Evolutionary conservation across 2,888 invertebrate species (phyloP), one percentile per base, ranked within the genome.

Genomic region (Autographa pulchrina): DNA sequence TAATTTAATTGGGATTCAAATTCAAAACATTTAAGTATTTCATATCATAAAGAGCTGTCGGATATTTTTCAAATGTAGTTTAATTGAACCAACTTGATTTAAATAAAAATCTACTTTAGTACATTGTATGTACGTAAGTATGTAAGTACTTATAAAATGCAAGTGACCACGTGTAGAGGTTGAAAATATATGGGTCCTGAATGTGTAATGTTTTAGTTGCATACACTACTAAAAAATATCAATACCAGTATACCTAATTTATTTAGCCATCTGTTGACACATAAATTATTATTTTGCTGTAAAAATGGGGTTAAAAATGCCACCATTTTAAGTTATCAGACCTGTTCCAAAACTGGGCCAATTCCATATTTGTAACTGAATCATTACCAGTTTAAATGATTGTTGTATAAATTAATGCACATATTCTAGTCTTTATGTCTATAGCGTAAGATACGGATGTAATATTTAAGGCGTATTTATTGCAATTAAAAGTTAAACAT

Each of bases 381-480:
- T 13, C 11, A 48, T 70, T 56, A 41, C 56, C 56, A 31, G 7
- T 25, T 62, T 20, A 52, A 72, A 59, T 54, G 2, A 68, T 74
- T 80, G 62, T 81, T 79, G 82, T 82, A 71, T 71, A 70, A 71
- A 70, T 62, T 68, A 69, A 83, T 74, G 78, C 76, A 74, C 78
- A 83, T 75, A 81, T 80, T 84, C 84, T 84, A 84, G 84, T 84
- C 84, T 77, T 52, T 83, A 75, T 78, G 70, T 70, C 48, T 73
- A 59, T 68, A 72, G 65, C 67, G 16, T 84, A 82, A 76, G 68
- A 66, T 74, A 72, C 74, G 60, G 81, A 79, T 75, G 75, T 67
- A 67, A 59, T 68, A 58, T 41, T 35, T 79, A 79, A 75, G 61
- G 68, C 62, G 63, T 84, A 81, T 83, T 81, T 81, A 83, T 81